phyloP scores from a whole-genome alignment of 2,113 vertebrate species.

The Onychostruthus taczanowskii region DNA sequence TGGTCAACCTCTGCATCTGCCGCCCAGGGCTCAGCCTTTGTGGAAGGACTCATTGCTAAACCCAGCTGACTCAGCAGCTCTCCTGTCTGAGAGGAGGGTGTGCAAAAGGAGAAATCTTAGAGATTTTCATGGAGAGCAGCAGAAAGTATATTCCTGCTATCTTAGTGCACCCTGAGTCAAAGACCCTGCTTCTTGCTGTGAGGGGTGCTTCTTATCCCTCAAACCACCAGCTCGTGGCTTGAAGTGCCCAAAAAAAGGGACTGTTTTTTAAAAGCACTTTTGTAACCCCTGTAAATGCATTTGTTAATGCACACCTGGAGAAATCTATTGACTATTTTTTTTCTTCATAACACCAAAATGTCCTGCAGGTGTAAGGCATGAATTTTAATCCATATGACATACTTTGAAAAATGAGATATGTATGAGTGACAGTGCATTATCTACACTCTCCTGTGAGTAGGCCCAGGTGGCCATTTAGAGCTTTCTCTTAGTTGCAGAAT shows the following conservation, averaged over 20 bases:
- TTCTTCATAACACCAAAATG: neutral
- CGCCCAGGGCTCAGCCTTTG: neutral
- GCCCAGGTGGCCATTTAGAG: neutral
- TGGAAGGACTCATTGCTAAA: neutral
- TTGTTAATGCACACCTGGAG: neutral
- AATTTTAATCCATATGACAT: neutral
- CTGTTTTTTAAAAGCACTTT: neutral
- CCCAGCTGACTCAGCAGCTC: neutral
- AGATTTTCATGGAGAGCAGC: neutral
- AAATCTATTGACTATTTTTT: neutral
- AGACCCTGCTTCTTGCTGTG: neutral
- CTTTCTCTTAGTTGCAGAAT: neutral
- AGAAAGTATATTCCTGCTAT: neutral
- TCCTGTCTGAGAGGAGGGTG: neutral
- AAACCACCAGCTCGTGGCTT: neutral
- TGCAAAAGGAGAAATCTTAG: neutral
- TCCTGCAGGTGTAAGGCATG: neutral
- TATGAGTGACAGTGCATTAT: neutral
- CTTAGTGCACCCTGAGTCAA: neutral
- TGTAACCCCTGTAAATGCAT: neutral
- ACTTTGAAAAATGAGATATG: neutral
- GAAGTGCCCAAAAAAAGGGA: neutral
- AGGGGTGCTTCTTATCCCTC: neutral
- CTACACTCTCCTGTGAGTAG: neutral
- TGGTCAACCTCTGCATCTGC: neutral